phyloP scores from a whole-genome alignment of 35 echinoderm and acorn worm genomes.

The Ptychodera flava region DNA sequence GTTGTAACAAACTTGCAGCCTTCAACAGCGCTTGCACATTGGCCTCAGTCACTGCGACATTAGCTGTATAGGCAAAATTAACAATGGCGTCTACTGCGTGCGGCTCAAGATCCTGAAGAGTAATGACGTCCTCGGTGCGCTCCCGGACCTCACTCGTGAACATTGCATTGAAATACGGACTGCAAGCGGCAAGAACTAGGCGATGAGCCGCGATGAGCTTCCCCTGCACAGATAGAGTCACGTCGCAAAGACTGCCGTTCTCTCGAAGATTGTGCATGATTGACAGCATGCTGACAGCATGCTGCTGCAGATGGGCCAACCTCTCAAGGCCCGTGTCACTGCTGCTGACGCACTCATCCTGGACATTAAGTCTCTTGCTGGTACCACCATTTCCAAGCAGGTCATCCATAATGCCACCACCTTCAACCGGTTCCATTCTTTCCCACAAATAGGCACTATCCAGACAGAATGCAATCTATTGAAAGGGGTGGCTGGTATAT shows the following conservation, averaged over 20 bases:
- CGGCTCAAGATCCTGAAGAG: conserved; percentile 49
- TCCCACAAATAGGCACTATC: no score
- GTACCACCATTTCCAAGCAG: no score
- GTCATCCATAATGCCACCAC: no score
- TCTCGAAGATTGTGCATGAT: not conserved
- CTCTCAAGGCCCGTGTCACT: not conserved
- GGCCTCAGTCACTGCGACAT: conserved; percentile 56
- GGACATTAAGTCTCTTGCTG: not conserved
- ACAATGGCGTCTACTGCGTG: conserved; percentile 65
- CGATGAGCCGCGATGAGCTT: conserved; percentile 65
- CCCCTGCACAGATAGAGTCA: conserved; percentile 58
- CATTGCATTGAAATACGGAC: conserved; percentile 97
- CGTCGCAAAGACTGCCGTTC: conserved; percentile 63
- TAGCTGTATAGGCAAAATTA: conserved; percentile 79
- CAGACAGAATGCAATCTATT: no score
- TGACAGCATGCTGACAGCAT: conserved; percentile 2
- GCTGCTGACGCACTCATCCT: not conserved
- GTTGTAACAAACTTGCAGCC: conserved; percentile 75
- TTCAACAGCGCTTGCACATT: conserved; percentile 80
- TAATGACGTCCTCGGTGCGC: conserved; percentile 53
- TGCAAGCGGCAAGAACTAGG: conserved; percentile 77
- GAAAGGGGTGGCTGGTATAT: no score
- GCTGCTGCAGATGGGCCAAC: not conserved
- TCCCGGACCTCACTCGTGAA: conserved; percentile 86
- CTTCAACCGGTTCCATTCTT: no score